Conservation (phyloP, 2,888 invertebrate genomes). For the Macropis europaea region DNA sequence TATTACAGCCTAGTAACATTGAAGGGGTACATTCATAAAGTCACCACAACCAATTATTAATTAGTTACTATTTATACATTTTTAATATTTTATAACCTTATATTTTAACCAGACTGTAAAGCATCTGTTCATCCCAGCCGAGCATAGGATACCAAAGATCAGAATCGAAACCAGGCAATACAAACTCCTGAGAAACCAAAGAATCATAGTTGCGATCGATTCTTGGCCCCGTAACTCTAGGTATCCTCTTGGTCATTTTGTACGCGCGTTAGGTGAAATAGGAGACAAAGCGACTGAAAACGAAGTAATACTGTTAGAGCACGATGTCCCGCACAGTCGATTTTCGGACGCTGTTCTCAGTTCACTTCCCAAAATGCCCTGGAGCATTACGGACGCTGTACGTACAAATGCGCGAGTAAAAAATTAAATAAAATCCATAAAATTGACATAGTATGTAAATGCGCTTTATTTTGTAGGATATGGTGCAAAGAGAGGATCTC, state of each 20-base stretch:
- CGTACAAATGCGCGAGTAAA: slow-evolving; percentile 11
- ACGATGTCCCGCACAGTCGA: slow-evolving; percentile 97
- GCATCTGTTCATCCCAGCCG: slow-evolving; percentile 97
- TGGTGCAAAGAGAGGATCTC: slow-evolving; percentile 90
- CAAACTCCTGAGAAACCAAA: slow-evolving; percentile 88
- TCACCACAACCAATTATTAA: neutral
- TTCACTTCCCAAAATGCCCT: slow-evolving; percentile 94
- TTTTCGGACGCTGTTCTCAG: slow-evolving; percentile 97
- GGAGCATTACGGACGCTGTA: slow-evolving; percentile 91
- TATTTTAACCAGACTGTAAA: slow-evolving; percentile 79
- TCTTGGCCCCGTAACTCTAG: slow-evolving; percentile 96
- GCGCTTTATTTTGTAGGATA: slow-evolving; percentile 82
- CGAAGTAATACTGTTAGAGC: slow-evolving; percentile 96
- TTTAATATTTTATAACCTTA: slow-evolving; percentile 1
- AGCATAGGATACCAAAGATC: slow-evolving; percentile 95
- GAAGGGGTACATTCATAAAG: slow-evolving; percentile 80
- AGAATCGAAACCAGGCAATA: slow-evolving; percentile 97
- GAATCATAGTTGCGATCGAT: slow-evolving; percentile 97
- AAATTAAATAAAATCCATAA: neutral
- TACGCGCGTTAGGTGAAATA: slow-evolving; percentile 93
- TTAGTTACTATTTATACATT: neutral
- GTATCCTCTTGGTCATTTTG: slow-evolving; percentile 97
- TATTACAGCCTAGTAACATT: slow-evolving; percentile 89
- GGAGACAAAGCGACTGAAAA: slow-evolving; percentile 98
- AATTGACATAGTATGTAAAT: neutral